Percentiles rank a stretch among this genome's conserved stretches.
phyloP scores from a whole-genome alignment of 2,113 vertebrate genomes.

The Mormoops blainvillei region DNA sequence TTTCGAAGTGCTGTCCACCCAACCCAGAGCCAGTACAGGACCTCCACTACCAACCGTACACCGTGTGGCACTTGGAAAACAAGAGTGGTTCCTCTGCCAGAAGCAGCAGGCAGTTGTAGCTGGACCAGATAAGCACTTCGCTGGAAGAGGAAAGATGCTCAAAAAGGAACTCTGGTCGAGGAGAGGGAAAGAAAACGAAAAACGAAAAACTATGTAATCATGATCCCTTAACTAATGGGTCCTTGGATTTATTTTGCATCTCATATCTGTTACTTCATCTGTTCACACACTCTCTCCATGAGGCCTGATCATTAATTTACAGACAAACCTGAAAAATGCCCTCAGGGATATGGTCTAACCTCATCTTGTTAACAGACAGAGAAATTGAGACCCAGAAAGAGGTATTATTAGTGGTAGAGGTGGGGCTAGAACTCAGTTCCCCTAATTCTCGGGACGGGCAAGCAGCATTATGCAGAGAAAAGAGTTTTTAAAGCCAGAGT shows the following conservation, averaged over 20 bases:
- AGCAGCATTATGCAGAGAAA: background rate
- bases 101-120: conserved; percentile 89
- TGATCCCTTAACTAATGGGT: background rate
- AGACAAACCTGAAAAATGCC: background rate
- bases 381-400: background rate
- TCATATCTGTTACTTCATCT: background rate
- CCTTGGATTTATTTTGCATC: background rate
- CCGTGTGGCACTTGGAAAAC: conserved; percentile 94
- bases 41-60: conserved; percentile 88
- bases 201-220: background rate
- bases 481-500: background rate
- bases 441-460: background rate
- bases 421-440: background rate
- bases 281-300: background rate
- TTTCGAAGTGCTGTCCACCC: background rate
- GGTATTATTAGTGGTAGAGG: background rate
- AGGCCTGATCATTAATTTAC: background rate
- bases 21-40: background rate
- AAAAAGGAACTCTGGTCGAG: conserved; percentile 84
- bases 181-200: background rate
- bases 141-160: conserved; percentile 84
- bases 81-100: conserved; percentile 90
- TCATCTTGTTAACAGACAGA: conserved; percentile 2
- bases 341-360: background rate
- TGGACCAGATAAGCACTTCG: conserved; percentile 89